Evolutionary conservation across 2,888 invertebrate genomes (phyloP), one percentile per base, ranked within the genome.

Genomic region (Folsomia candida): DNA sequence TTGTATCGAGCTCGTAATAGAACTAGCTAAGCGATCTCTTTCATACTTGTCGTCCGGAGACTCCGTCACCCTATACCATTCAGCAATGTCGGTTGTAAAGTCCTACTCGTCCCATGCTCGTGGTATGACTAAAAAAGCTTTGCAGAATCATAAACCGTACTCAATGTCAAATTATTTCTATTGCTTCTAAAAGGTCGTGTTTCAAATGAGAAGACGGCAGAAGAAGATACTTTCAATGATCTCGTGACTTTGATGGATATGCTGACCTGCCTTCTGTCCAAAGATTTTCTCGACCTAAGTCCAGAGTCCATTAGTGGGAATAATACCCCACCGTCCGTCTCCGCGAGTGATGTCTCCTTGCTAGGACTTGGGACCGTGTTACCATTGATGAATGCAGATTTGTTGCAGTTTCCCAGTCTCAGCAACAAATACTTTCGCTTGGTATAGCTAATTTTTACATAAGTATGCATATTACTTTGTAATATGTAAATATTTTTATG

Each of bases 241-340:
- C 88, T 94, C 76, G 86, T 90, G 67, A 85, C 92, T 2, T 85
- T 94, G 11, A 89, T 94, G 87, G 90, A 94, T 80, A 84, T 94
- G 71, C 85, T 93, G 22, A 86, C 86, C 1, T 87, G 88, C 81
- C 82, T 88, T 28, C 82, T 88, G 70, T 85, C 86, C 29, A 87
- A 87, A 80, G 84, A 88, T 80, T 85, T 87, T 76, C 83, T 86
- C 62, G 85, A 86, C 79, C 83, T 86, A 71, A 83, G 83, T 60
- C 61, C 70, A 26, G 51, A 69, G 11, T 67, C 70, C 22, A 65
- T 64, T 14, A 61, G 68, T 22, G 68, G 66, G 64, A 70, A 65
- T 63, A 70, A 74, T 68, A 68, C 76, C n/a, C 67, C 71, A 18
- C 76, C 83, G 1, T 81, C 81, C 3, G 82, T 84, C 20, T 83